Evolutionary conservation across 2,797 vertebrate genomes (phyloP).

Genomic region (Mionectes olivaceus): DNA sequence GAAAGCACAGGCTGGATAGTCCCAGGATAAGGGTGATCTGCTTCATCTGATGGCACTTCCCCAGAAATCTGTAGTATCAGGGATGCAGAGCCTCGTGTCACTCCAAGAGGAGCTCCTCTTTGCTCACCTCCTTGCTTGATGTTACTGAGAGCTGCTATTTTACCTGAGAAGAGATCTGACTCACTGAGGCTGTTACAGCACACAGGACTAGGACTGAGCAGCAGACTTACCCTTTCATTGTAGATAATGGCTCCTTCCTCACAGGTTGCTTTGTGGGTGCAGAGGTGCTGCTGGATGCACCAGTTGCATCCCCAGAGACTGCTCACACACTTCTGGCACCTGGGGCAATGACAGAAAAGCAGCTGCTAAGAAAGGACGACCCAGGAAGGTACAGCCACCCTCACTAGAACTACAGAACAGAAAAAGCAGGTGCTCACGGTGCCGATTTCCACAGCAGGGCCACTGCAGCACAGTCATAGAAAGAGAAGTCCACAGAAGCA

Average conservation of each 20-base stretch:
- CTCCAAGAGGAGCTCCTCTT: neutral
- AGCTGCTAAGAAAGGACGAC: neutral
- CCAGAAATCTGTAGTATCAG: neutral
- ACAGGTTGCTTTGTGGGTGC: constrained; percentile 90
- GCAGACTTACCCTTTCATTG: constrained; percentile 87
- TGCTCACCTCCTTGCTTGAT: neutral
- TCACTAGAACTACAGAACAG: constrained; percentile 40
- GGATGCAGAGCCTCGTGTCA: rapidly evolving
- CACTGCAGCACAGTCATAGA: constrained; percentile 92
- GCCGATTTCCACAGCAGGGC: constrained; percentile 88
- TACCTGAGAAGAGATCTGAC: neutral
- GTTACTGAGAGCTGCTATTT: neutral
- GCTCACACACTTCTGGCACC: constrained; percentile 92
- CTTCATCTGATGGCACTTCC: neutral
- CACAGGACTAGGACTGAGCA: neutral
- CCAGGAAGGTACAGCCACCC: neutral
- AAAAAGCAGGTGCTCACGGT: constrained; percentile 86
- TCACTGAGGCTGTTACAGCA: neutral
- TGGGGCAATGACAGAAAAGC: constrained; percentile 59
- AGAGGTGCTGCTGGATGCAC: constrained; percentile 93
- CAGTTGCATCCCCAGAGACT: constrained; percentile 96
- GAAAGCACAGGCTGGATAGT: neutral
- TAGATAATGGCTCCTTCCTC: constrained; percentile 90
- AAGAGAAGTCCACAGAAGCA: constrained; percentile 85
- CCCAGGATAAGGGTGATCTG: neutral